These are phyloP conservation scores for Podabrus alpinus DNA, from an alignment of 2,888 invertebrate genomes.

Conservation along the genomic window DNA sequence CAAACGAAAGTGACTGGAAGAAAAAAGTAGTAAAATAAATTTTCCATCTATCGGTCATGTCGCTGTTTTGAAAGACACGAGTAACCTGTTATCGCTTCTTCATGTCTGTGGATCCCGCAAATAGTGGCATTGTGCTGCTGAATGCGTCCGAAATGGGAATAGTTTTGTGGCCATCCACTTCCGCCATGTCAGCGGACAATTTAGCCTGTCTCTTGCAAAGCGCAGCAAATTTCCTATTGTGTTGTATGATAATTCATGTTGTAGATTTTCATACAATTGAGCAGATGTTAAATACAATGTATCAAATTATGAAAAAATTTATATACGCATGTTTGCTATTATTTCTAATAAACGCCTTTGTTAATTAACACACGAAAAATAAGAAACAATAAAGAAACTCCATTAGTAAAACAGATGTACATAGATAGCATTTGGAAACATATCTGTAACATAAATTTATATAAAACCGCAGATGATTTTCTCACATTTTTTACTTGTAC, in stretches of 20 bases:
- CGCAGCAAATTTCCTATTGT: constrained; percentile 13
- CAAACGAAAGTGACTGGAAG: neutral
- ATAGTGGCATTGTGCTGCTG: constrained; percentile 41
- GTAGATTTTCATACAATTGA: constrained; percentile 8
- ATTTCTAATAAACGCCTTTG: neutral
- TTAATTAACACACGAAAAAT: neutral
- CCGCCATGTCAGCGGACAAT: constrained; percentile 11
- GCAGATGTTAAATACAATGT: constrained; percentile 3
- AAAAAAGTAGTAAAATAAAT: constrained; percentile 11
- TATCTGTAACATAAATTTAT: no score
- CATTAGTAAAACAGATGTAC: no score
- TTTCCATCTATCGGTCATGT: constrained; percentile 16
- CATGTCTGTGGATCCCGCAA: constrained; percentile 34
- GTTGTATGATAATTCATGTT: constrained; percentile 17
- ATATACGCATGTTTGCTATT: neutral
- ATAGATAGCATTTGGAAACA: no score
- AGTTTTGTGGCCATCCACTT: constrained; percentile 43
- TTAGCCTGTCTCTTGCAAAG: constrained; percentile 24
- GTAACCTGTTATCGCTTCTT: constrained; percentile 37
- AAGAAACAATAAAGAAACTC: no score
- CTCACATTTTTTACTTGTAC: no score
- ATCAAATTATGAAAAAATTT: neutral
- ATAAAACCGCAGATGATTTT: no score
- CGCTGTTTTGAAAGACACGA: constrained; percentile 16
- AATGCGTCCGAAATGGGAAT: constrained; percentile 43